Percentiles rank a stretch among this genome's conserved stretches.
These are phyloP conservation scores for Machaerirhynchus nigripectus DNA, from an alignment of 2,113 vertebrate species.

Conservation along the genomic window DNA sequence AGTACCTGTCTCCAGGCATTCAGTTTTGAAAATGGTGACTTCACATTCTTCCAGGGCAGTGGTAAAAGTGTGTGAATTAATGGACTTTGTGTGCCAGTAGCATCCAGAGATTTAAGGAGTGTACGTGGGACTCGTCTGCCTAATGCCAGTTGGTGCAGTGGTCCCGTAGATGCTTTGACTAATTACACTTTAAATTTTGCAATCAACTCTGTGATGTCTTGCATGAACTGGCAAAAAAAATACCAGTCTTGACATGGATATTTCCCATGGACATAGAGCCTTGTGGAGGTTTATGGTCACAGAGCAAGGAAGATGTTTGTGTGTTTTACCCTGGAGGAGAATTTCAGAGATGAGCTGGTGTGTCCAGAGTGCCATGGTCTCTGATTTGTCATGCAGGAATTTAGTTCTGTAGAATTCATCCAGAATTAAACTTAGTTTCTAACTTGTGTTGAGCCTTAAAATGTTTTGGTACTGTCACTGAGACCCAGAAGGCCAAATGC, in stretches of 20 bases:
- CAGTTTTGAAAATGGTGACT: background rate
- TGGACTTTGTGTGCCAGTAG: background rate
- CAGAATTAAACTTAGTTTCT: background rate
- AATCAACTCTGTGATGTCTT: background rate
- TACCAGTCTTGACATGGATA: background rate
- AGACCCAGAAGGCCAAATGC: background rate
- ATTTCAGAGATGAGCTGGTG: background rate
- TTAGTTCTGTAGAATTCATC: background rate
- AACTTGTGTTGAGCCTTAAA: background rate
- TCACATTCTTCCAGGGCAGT: background rate
- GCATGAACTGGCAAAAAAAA: background rate
- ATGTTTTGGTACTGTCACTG: accelerated
- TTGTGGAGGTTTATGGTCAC: background rate
- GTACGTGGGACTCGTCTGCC: background rate
- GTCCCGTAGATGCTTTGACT: background rate
- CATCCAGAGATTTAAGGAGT: background rate
- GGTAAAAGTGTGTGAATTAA: background rate
- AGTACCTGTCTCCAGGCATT: background rate
- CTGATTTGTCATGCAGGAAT: background rate
- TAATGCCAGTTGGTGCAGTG: background rate
- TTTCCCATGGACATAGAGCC: background rate
- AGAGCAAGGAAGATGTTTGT: background rate
- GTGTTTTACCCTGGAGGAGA: background rate
- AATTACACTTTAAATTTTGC: background rate
- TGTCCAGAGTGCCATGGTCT: background rate